Percentiles rank a stretch among this genome's conserved stretches.
Evolutionary conservation across 1,140 invertebrate species (phyloP).

Genomic region (Ceratosolen fusciceps): DNA sequence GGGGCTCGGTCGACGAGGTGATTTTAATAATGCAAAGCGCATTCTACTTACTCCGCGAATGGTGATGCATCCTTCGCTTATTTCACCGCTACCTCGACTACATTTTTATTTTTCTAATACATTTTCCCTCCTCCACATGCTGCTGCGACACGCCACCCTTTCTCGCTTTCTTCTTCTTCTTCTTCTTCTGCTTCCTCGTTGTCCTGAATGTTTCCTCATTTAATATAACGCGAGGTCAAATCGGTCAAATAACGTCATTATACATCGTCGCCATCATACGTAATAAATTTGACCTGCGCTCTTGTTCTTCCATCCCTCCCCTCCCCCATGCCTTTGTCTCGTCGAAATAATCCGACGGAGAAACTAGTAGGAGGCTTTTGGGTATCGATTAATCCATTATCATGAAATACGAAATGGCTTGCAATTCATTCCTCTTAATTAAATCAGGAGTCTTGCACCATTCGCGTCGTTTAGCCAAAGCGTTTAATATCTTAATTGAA

Average conservation of each 20-base stretch:
- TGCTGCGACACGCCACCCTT: neutral
- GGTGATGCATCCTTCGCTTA: slow-evolving; percentile 13
- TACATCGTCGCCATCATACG: slow-evolving; percentile 12
- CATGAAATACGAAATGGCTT: no score
- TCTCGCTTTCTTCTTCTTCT: slow-evolving; percentile 5
- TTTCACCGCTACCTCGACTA: neutral
- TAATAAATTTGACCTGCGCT: neutral
- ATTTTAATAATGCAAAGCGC: slow-evolving; percentile 45
- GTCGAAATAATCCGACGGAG: no score
- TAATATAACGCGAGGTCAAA: neutral
- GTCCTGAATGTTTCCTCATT: neutral
- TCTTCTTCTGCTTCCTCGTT: neutral
- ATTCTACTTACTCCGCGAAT: slow-evolving; percentile 12
- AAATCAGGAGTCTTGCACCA: no score
- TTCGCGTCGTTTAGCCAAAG: no score
- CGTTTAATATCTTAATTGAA: no score
- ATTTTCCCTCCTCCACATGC: neutral
- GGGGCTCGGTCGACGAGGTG: slow-evolving; percentile 23
- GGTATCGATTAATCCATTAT: no score
- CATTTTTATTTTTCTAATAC: neutral
- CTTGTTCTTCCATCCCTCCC: neutral
- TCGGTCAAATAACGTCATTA: no score
- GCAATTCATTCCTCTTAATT: no score
- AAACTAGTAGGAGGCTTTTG: no score
- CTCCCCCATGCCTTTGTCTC: neutral